phyloP scores from a whole-genome alignment of 2,888 invertebrate species.

The Coelinius sp. region DNA sequence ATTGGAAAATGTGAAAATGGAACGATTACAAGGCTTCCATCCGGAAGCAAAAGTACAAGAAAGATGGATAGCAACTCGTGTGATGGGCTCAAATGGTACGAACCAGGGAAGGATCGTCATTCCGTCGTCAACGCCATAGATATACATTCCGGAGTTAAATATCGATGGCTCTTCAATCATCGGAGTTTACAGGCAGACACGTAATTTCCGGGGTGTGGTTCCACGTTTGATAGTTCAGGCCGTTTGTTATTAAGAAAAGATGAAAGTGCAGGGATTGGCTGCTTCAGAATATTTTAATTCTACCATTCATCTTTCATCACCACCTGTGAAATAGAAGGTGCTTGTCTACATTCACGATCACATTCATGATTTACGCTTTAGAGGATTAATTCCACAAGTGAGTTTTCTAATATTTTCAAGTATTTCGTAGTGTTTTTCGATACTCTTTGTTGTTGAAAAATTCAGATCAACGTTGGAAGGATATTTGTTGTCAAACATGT shows the following conservation, averaged over 20 bases:
- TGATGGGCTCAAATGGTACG: neutral
- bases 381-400: neutral
- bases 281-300: slow-evolving; percentile 25
- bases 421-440: slow-evolving; percentile 58
- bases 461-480: neutral
- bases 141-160: slow-evolving; percentile 23
- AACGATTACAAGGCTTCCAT: too few species aligned
- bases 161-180: slow-evolving; percentile 67
- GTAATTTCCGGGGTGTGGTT: slow-evolving; percentile 70
- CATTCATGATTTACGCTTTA: too few species aligned
- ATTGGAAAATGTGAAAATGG: too few species aligned
- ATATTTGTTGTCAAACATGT: neutral
- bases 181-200: slow-evolving; percentile 69
- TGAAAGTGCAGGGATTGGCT: slow-evolving; percentile 19
- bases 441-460: slow-evolving; percentile 46
- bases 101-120: slow-evolving; percentile 3
- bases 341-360: neutral
- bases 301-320: slow-evolving; percentile 55
- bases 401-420: neutral
- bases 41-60: neutral
- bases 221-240: slow-evolving; percentile 59
- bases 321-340: slow-evolving; percentile 44
- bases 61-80: neutral
- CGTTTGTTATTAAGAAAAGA: slow-evolving; percentile 48
- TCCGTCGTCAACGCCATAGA: slow-evolving; percentile 4